These are phyloP conservation scores for Lytechinus variegatus DNA, from an alignment of 35 echinoderm and acorn worm genomes.

Conservation along the genomic window DNA sequence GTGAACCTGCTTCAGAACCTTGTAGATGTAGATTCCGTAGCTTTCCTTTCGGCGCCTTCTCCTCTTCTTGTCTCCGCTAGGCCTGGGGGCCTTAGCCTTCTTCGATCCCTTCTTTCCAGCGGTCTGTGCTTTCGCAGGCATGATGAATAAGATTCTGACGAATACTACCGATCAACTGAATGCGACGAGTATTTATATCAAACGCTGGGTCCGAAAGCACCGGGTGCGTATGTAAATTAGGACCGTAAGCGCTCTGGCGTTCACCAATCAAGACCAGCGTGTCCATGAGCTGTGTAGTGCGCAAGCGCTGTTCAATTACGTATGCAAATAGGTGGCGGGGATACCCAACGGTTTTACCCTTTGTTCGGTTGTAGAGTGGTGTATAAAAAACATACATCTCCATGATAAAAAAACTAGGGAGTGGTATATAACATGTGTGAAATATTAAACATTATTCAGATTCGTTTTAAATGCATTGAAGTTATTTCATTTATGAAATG, in stretches of 20 bases:
- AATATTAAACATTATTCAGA: too few relatives aligned
- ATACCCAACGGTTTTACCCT: neutral
- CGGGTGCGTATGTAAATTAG: neutral
- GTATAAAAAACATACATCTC: too few relatives aligned
- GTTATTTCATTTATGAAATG: too few relatives aligned
- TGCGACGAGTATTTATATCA: neutral
- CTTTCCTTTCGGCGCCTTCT: conserved; percentile 50
- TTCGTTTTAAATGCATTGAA: too few relatives aligned
- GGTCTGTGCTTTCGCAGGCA: conserved; percentile 7
- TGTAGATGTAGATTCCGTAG: conserved; percentile 69
- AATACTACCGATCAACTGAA: neutral
- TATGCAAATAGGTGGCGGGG: neutral
- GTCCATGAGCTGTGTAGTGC: neutral
- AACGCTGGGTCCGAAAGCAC: neutral
- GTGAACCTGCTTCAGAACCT: conserved; percentile 83
- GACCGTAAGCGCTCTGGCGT: neutral
- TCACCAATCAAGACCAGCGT: neutral
- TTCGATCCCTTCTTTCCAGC: conserved; percentile 46
- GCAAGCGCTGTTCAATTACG: neutral
- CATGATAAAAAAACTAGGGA: too few relatives aligned
- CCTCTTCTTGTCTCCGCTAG: conserved; percentile 33
- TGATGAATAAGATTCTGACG: neutral
- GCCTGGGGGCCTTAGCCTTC: conserved; percentile 42
- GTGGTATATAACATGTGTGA: too few relatives aligned
- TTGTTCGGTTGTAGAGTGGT: neutral